These are phyloP conservation scores for Trichacis sp. DNA, from an alignment of 2,888 invertebrate genomes.

Conservation along the genomic window DNA sequence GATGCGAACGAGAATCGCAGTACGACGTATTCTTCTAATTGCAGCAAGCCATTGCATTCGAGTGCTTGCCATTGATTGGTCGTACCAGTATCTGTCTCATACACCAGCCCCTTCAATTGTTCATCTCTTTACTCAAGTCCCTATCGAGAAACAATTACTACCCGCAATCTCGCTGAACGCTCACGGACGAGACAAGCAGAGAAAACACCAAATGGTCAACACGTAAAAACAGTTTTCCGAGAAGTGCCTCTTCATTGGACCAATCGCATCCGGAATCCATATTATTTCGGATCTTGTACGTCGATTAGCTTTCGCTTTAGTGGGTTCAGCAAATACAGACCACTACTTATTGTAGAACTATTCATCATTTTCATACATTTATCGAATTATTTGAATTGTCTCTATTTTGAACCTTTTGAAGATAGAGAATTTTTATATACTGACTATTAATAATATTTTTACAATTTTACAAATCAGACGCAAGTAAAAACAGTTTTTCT, in stretches of 20 bases:
- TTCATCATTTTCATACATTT: too few relatives aligned
- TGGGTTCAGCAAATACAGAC: too few relatives aligned
- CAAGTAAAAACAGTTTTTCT: too few relatives aligned
- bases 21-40: slow-evolving; percentile 49
- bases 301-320: too few relatives aligned
- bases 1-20: background rate
- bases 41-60: slow-evolving; percentile 45
- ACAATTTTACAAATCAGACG: too few relatives aligned
- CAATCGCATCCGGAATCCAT: slow-evolving; percentile 3
- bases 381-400: too few relatives aligned
- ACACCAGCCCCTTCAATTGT: slow-evolving; percentile 12
- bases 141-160: slow-evolving; percentile 53
- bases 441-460: too few relatives aligned
- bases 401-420: too few relatives aligned
- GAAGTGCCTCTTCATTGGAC: background rate
- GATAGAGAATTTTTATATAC: too few relatives aligned
- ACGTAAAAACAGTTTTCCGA: background rate
- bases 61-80: slow-evolving; percentile 50
- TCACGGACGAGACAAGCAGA: background rate
- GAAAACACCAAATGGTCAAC: background rate
- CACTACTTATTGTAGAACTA: too few relatives aligned
- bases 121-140: slow-evolving; percentile 6
- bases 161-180: slow-evolving; percentile 42
- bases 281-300: slow-evolving; percentile 3
- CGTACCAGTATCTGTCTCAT: slow-evolving; percentile 18